A percentile compares a stretch with the other conserved stretches of the same genome.
Evolutionary conservation across 2,113 vertebrate genomes (phyloP).

Genomic region (Phrynosoma platyrhinos): DNA sequence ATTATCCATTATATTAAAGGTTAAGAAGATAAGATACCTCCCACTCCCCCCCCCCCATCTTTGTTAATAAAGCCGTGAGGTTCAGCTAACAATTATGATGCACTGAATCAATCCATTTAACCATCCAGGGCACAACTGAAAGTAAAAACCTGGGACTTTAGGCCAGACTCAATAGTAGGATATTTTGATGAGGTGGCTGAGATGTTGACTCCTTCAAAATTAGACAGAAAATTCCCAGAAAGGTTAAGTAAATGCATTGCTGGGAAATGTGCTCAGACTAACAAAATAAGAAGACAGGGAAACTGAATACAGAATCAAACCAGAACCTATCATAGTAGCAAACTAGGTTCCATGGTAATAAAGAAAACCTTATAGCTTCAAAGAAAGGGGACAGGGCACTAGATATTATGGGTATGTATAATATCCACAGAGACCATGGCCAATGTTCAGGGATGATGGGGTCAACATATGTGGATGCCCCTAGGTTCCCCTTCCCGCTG

Average conservation of each 20-base stretch:
- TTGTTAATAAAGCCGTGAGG: neutral
- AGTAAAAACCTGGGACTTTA: neutral
- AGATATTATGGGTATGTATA: no score
- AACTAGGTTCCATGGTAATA: no score
- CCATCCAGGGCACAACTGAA: neutral
- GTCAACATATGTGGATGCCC: no score
- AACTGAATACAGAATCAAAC: no score
- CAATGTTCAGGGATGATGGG: no score
- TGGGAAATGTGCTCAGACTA: neutral
- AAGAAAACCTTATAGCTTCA: no score
- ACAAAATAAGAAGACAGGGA: neutral
- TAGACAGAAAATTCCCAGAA: neutral
- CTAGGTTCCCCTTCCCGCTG: no score
- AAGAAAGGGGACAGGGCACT: no score
- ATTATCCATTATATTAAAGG: neutral
- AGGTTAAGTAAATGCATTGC: neutral
- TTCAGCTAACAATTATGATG: neutral
- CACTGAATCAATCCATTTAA: neutral
- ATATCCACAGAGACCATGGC: no score
- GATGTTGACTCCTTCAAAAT: neutral
- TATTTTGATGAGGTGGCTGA: neutral
- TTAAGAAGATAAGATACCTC: neutral
- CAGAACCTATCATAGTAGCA: no score
- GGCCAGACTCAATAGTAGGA: neutral
- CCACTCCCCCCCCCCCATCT: neutral